A percentile compares a stretch with the other conserved stretches of the same genome.
These are phyloP conservation scores for Pica pica DNA, from an alignment of 2,113 vertebrate genomes.

Conservation along the genomic window DNA sequence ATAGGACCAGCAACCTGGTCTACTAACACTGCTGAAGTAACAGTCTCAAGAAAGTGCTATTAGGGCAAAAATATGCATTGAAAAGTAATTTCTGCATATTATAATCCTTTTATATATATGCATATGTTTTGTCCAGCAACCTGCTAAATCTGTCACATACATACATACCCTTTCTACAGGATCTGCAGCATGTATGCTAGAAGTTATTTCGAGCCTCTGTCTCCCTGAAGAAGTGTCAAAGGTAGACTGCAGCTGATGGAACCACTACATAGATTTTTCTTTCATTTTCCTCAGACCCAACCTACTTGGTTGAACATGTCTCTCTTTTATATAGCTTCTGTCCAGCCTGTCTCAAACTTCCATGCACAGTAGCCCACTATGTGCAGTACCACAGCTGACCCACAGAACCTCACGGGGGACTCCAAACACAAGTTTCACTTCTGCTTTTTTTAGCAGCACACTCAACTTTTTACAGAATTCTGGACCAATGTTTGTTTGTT, in stretches of 20 bases:
- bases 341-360: not conserved
- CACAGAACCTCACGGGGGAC: not conserved
- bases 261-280: not conserved
- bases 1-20: too few relatives aligned
- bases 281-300: not conserved
- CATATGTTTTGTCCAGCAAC: not conserved
- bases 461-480: not conserved
- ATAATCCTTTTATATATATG: not conserved
- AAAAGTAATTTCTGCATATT: not conserved
- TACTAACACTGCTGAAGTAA: not conserved
- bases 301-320: not conserved
- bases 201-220: not conserved
- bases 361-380: not conserved
- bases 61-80: not conserved
- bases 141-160: not conserved
- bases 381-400: not conserved
- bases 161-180: not conserved
- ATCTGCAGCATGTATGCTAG: not conserved
- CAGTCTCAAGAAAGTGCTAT: not conserved
- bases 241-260: not conserved
- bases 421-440: not conserved
- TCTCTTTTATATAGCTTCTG: not conserved
- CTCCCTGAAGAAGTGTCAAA: not conserved
- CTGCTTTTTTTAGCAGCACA: not conserved
- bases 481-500: not conserved